Conservation (phyloP, 2,888 invertebrate genomes). For the Iphiclides podalirius region DNA sequence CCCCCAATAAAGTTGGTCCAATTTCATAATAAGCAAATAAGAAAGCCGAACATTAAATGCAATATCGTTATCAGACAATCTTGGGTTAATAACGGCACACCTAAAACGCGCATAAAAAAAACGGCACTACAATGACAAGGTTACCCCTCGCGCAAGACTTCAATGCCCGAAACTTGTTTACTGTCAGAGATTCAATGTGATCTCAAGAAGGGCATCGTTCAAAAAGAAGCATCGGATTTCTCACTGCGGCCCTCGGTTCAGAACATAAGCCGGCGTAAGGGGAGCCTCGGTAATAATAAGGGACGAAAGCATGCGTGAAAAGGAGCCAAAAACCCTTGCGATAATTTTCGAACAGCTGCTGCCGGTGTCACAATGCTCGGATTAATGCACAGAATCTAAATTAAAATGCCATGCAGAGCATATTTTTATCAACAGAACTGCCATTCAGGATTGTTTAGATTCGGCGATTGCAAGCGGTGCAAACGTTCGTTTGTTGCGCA, state of each 20-base stretch:
- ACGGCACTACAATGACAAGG: slow-evolving; percentile 47
- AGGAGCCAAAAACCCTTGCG: slow-evolving; percentile 69
- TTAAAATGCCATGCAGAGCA: slow-evolving; percentile 50
- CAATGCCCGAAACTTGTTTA: slow-evolving; percentile 62
- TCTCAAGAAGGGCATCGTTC: slow-evolving; percentile 63
- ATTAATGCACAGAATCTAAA: slow-evolving; percentile 65
- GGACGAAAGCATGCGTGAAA: slow-evolving; percentile 61
- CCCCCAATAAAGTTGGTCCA: no score
- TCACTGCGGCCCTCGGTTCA: slow-evolving; percentile 56
- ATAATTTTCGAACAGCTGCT: slow-evolving; percentile 68
- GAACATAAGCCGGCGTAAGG: slow-evolving; percentile 60
- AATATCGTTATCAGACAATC: slow-evolving; percentile 29
- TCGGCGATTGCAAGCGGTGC: slow-evolving; percentile 54
- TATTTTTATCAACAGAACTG: slow-evolving; percentile 48
- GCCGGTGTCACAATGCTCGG: slow-evolving; percentile 59
- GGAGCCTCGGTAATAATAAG: slow-evolving; percentile 69
- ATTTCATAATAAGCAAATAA: no score
- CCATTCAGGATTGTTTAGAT: slow-evolving; percentile 47
- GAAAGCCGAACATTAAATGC: no score
- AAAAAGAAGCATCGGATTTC: slow-evolving; percentile 63
- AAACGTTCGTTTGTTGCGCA: slow-evolving; percentile 48
- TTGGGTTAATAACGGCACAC: slow-evolving; percentile 40
- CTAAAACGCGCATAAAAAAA: slow-evolving; percentile 33
- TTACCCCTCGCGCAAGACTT: slow-evolving; percentile 49
- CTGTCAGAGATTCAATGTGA: slow-evolving; percentile 61